Percentiles rank a stretch among this genome's conserved stretches.
Conservation (phyloP, 2,797 vertebrate genomes). For the Decapterus maruadsi region DNA sequence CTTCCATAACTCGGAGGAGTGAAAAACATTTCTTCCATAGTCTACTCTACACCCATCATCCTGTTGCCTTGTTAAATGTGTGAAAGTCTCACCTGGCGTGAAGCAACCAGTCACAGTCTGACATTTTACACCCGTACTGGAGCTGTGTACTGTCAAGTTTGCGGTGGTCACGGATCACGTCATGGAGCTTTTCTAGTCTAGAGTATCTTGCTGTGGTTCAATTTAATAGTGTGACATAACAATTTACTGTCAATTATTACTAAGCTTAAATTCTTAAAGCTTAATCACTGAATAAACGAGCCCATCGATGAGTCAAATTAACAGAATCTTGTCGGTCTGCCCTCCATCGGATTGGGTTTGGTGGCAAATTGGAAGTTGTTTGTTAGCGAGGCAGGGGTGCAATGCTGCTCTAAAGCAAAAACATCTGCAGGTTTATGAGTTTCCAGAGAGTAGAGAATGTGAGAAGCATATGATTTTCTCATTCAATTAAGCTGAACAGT, state of each 20-base stretch:
- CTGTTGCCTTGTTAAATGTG: constrained; percentile 59
- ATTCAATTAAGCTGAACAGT: too few species aligned
- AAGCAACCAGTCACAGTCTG: constrained; percentile 20
- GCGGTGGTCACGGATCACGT: background rate
- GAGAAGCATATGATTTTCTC: too few species aligned
- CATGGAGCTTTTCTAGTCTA: background rate
- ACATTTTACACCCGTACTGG: constrained; percentile 10
- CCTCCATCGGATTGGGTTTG: background rate
- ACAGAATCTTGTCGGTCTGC: background rate
- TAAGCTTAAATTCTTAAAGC: background rate
- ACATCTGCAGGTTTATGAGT: too few species aligned
- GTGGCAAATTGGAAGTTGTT: background rate
- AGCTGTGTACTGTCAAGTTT: background rate
- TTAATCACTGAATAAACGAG: background rate
- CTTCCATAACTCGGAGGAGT: background rate
- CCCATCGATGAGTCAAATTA: background rate
- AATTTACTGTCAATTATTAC: background rate
- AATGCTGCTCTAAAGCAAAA: too few species aligned
- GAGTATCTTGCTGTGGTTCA: background rate
- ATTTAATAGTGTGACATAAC: too few species aligned
- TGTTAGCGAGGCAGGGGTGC: background rate
- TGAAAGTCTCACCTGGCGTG: constrained; percentile 40
- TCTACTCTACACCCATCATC: background rate
- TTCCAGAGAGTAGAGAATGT: too few species aligned
- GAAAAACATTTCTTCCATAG: constrained; percentile 10